Evolutionary conservation across 2,797 vertebrate species (phyloP), one percentile per base, ranked within the genome.

Genomic region (Rousettus madagascariensis): DNA sequence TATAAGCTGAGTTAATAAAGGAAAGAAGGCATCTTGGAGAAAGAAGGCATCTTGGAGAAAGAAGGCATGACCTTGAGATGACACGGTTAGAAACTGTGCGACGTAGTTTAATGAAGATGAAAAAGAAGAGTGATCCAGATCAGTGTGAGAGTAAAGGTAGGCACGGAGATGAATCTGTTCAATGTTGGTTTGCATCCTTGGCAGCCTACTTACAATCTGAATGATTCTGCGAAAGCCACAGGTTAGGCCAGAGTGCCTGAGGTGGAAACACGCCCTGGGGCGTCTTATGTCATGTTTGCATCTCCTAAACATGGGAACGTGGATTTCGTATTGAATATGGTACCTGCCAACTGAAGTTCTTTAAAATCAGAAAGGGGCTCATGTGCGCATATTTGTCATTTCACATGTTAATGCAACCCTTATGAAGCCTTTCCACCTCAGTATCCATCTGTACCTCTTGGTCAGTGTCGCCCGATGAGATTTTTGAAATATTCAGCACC

Each of bases 181-280:
- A 53, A 22, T 4, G 2, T 0, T 22, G 41, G 53, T 71, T 57
- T 49, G 12, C 71, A 65, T 13, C 30, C 28, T 16, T 33, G 38
- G 16, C 38, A 77, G 46, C 46, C 49, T 61, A 77, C 3, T 22
- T 22, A 55, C 74, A 65, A 19, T 36, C 75, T 36, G 24, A 91
- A 90, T 22, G 82, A 77, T 36, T 82, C 94, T 65, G 22, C 93
- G 71, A 94, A 92, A 30, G 41, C 82, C 94, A 78, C 17, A 36
- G 55, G 28, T 38, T 10, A 86, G 66, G 69, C 75, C 78, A 51
- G 36, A 86, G 53, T 28, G 46, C n/a, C 96, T 79, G 41, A 28
- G 30, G 13, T 41, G 17, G 65, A 93, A 94, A 72, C 15, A 3
- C 22, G 28, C 20, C 84, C 38, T 68, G 26, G 22, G 26, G 46